phyloP scores from a whole-genome alignment of 2,888 invertebrate species.

The Erebia ligea region DNA sequence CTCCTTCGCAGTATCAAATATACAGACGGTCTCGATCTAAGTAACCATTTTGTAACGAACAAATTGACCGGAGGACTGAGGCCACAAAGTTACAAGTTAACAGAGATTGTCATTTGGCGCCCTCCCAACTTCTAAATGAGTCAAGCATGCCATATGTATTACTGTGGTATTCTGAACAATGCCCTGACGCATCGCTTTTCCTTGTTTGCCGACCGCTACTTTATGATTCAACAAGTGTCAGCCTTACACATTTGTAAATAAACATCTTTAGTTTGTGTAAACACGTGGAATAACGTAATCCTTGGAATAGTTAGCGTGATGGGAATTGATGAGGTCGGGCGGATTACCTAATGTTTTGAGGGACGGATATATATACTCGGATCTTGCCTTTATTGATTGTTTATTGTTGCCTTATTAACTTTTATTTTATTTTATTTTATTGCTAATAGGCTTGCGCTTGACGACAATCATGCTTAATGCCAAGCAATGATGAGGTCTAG shows the following conservation, averaged over 20 bases:
- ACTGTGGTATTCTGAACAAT: constrained; percentile 64
- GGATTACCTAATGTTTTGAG: constrained; percentile 21
- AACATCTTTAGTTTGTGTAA: constrained; percentile 38
- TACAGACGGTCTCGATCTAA: not conserved
- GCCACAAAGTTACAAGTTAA: constrained; percentile 38
- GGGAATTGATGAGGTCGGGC: constrained; percentile 35
- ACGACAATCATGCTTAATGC: too few species aligned
- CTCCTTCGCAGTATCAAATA: not conserved
- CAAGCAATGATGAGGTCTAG: too few species aligned
- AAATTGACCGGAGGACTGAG: constrained; percentile 23
- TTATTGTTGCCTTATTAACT: not conserved
- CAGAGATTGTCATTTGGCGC: constrained; percentile 50
- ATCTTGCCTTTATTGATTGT: not conserved
- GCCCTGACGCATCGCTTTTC: constrained; percentile 58
- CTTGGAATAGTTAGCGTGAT: constrained; percentile 36
- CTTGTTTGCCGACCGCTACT: constrained; percentile 57
- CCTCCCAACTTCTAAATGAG: constrained; percentile 49
- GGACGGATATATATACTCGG: constrained; percentile 5
- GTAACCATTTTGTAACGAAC: constrained; percentile 10
- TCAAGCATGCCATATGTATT: constrained; percentile 52
- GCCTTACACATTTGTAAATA: constrained; percentile 39
- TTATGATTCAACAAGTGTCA: constrained; percentile 60
- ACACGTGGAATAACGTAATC: constrained; percentile 39
- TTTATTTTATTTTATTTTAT: too few species aligned
- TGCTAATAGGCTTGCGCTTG: too few species aligned